Base-by-base conservation (phyloP, 2,113 vertebrate genomes). In the Erinaceus europaeus region DNA sequence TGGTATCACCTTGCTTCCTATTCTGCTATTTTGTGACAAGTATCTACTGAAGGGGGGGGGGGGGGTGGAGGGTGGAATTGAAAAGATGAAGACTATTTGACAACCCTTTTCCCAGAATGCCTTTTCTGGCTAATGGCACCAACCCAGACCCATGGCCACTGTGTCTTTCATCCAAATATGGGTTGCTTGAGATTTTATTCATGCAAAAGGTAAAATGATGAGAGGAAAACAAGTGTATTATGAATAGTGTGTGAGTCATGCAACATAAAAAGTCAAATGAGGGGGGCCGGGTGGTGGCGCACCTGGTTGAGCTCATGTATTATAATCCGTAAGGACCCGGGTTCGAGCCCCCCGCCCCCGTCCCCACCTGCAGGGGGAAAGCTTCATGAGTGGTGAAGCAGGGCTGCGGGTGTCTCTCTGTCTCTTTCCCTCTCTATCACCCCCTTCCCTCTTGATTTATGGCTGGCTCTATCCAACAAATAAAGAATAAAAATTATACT, bases 241-340 rank as follows among this genome's bases (percentile, higher is more conserved):
- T 64, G 64, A 65, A 18, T 40, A 67, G 38, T 23, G 18, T 52
- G 29, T 94, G 84, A 91, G 46, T 93, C 88, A 78, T 57, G 38
- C 64, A 25, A 69, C 36, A 32, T 46, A 11, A 55, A 65, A 65
- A 82, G 52, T 76, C 85, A 84, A 57, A 44, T 29, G 21, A 34
- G 55, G 11, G n/a, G n/a, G n/a, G n/a, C n/a, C n/a, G n/a, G n/a
- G n/a, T n/a, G n/a, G n/a, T n/a, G n/a, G n/a, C n/a, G n/a, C n/a
- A n/a, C n/a, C n/a, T n/a, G n/a, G n/a, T n/a, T n/a, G n/a, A n/a
- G n/a, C n/a, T n/a, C n/a, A n/a, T n/a, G n/a, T n/a, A n/a, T n/a
- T n/a, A n/a, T n/a, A n/a, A n/a, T n/a, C n/a, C n/a, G n/a, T n/a
- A n/a, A n/a, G n/a, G n/a, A n/a, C n/a, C n/a, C n/a, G n/a, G n/a